These are phyloP conservation scores for Ageneiosus marmoratus DNA, from an alignment of 2,113 vertebrate genomes.

Conservation along the genomic window DNA sequence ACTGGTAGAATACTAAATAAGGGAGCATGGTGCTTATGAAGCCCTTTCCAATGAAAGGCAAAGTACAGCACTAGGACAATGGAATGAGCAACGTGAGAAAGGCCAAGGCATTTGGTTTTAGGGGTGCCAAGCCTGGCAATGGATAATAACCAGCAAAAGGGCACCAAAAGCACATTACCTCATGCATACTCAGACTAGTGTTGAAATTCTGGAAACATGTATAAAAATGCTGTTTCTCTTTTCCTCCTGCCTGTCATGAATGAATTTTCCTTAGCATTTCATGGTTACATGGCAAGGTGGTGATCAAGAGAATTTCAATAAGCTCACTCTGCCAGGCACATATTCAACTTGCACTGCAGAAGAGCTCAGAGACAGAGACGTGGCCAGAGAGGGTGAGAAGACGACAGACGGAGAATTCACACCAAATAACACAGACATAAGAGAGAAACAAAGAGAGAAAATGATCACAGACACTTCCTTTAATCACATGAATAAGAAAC, in stretches of 20 bases:
- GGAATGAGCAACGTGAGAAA: constrained; percentile 54
- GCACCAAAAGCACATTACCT: neutral
- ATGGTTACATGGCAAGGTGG: constrained; percentile 1
- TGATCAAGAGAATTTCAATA: constrained; percentile 24
- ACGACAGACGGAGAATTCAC: neutral
- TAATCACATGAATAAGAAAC: too few relatives aligned
- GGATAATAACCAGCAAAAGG: neutral
- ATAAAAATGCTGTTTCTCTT: neutral
- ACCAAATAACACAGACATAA: neutral
- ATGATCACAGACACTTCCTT: neutral
- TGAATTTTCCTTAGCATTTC: neutral
- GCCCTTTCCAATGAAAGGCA: constrained; percentile 61
- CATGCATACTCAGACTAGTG: neutral
- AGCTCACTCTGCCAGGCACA: constrained; percentile 2
- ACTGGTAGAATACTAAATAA: constrained; percentile 46
- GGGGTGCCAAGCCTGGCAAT: neutral
- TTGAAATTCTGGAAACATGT: neutral
- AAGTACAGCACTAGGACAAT: constrained; percentile 39
- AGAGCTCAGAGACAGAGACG: neutral
- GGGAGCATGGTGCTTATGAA: constrained; percentile 36
- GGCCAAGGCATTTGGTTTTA: constrained; percentile 24
- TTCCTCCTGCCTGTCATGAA: neutral
- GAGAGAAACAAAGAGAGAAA: neutral
- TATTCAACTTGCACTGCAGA: neutral
- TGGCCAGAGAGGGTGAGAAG: neutral